These are phyloP conservation scores for Formicarius rufipectus DNA, from an alignment of 2,113 vertebrate species.

Conservation along the genomic window DNA sequence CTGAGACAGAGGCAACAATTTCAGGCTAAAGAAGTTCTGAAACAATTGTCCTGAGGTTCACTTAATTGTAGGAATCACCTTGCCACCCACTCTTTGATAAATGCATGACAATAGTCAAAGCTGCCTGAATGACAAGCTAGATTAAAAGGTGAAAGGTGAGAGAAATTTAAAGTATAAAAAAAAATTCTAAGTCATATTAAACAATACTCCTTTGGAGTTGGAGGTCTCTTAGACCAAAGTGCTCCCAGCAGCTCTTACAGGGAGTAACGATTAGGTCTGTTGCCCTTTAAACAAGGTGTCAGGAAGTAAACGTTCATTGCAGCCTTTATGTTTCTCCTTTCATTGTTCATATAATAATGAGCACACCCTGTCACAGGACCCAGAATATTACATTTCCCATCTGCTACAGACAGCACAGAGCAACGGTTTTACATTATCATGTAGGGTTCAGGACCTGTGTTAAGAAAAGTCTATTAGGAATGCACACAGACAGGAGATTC, in stretches of 20 bases:
- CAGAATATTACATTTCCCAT: conserved; percentile 55
- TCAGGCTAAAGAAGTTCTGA: not conserved
- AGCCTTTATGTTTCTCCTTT: conserved; percentile 15
- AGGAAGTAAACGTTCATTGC: not conserved
- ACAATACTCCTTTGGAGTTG: not conserved
- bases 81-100: not conserved
- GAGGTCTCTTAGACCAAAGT: not conserved
- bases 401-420: conserved; percentile 7
- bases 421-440: conserved; percentile 38
- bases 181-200: not conserved
- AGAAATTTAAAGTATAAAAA: not conserved
- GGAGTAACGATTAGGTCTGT: not conserved
- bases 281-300: conserved; percentile 2
- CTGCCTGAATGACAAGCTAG: not conserved
- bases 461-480: conserved; percentile 45
- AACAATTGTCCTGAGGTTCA: not conserved
- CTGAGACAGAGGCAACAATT: not conserved
- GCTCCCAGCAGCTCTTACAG: not conserved
- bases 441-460: conserved; percentile 25
- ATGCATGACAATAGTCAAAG: not conserved
- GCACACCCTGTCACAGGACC: conserved; percentile 10
- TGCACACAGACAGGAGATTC: conserved; percentile 29
- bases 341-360: conserved; percentile 49
- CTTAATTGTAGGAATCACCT: not conserved
- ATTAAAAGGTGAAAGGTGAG: not conserved